These are phyloP conservation scores for Corythornis madagascariensis DNA, from an alignment of 2,113 vertebrate genomes.

Conservation along the genomic window DNA sequence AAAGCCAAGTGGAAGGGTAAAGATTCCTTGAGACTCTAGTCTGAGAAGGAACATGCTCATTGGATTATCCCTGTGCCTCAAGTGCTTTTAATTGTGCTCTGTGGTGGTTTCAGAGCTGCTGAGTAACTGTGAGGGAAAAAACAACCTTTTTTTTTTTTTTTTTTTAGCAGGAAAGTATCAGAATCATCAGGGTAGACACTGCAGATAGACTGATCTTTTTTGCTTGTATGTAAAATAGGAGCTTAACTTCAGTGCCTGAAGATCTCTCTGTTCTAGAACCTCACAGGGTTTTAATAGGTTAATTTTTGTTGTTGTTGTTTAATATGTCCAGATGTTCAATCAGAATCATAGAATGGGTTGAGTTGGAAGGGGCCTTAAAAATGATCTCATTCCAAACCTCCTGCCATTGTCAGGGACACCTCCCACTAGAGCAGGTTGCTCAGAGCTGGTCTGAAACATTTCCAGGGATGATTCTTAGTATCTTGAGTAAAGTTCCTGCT, in stretches of 20 bases:
- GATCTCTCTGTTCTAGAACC: neutral
- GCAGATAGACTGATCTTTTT: neutral
- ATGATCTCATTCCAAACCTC: too few species aligned
- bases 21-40: neutral
- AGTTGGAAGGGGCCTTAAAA: too few species aligned
- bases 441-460: too few species aligned
- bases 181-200: rapidly evolving
- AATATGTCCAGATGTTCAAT: neutral
- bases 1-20: neutral
- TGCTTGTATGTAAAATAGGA: neutral
- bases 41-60: neutral
- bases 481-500: neutral
- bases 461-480: neutral
- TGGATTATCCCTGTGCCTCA: neutral
- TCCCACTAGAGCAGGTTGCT: too few species aligned
- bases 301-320: neutral
- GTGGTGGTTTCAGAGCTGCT: neutral
- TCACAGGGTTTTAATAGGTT: neutral
- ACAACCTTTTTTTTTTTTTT: too few species aligned
- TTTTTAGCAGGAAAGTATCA: neutral
- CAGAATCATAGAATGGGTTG: too few species aligned
- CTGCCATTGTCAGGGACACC: too few species aligned
- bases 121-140: neutral
- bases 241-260: neutral
- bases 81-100: neutral